These are phyloP conservation scores for Phaethornis superciliosus DNA, from an alignment of 2,113 vertebrate genomes.

Conservation along the genomic window DNA sequence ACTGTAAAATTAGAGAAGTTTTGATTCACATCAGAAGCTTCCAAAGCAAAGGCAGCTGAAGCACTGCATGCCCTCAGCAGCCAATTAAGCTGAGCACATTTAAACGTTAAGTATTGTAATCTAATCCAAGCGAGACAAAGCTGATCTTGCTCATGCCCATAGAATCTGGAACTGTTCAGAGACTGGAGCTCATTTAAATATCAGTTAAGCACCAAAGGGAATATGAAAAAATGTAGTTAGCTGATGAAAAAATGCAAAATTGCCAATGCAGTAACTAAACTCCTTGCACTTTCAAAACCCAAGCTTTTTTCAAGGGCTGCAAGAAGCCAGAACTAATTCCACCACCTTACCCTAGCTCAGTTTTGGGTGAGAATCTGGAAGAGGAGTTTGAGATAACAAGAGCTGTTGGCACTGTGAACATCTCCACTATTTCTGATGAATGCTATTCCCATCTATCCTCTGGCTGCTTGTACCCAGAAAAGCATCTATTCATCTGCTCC, in stretches of 20 bases:
- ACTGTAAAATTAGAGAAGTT: not conserved
- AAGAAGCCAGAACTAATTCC: not conserved
- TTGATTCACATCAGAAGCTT: not conserved
- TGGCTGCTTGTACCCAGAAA: not conserved
- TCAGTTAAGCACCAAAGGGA: not conserved
- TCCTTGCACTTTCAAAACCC: not conserved
- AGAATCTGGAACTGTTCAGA: not conserved
- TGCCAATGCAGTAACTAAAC: not conserved
- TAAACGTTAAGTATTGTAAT: not conserved
- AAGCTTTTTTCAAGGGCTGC: not conserved
- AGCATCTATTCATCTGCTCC: not conserved
- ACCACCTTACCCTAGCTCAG: not conserved
- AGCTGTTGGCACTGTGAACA: not conserved
- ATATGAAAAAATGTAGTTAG: not conserved
- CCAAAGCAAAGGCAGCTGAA: slow-evolving; percentile 2
- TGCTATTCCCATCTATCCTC: not conserved
- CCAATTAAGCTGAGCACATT: not conserved
- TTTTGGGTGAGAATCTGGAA: not conserved
- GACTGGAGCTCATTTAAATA: not conserved
- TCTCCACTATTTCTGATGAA: not conserved
- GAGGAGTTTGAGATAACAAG: not conserved
- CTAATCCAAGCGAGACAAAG: not conserved
- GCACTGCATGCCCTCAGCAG: not conserved
- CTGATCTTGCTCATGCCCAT: not conserved
- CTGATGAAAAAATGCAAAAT: not conserved